Base-by-base conservation (phyloP, 2,113 vertebrate genomes). In the Orientallactaga bullata region DNA sequence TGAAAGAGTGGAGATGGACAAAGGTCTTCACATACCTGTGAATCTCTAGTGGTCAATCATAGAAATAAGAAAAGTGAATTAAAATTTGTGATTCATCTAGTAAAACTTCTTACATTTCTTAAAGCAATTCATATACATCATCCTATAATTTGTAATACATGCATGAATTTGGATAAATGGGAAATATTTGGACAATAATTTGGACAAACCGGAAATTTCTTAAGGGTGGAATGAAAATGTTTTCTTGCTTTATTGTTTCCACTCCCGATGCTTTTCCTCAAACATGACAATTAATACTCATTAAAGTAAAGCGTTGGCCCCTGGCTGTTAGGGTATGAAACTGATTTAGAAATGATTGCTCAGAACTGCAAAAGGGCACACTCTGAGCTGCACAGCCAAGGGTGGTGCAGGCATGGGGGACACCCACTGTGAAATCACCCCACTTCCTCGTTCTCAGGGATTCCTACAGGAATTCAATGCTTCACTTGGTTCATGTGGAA, bases 391-490 rank as follows among this genome's bases (percentile, higher is more conserved):
- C 5, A 1, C 35, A 5, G 32, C 69, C 20, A 28, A 35, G 4
- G 6, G 28, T 32, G 30, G 0, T 1, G 9, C 17, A 23, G 61
- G 20, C 47, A 12, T 7, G 16, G 37, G 39, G 42, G 30, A 61
- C 13, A 21, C 21, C 55, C 2, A 21, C 60, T 2, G 58, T 20
- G 7, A 42, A 78, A 26, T 1, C 3, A 11, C 7, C 39, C 3
- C 4, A 1, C 3, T 3, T 30, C 32, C 37, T 6, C 0, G 12
- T 47, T 26, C 3, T 42, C 32, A 55, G 51, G 60, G 20, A 16
- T 26, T 3, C 5, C 10, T 37, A 2, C 30, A 35, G 73, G 55
- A 12, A 4, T 3, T 7, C 0, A 6, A 15, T 26, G 55, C 18
- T 42, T 71, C 58, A 21, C 2, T n/a, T 21, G 9, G 1, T 35